These are phyloP conservation scores for Noctua comes DNA, from an alignment of 2,888 invertebrate genomes.

Conservation along the genomic window DNA sequence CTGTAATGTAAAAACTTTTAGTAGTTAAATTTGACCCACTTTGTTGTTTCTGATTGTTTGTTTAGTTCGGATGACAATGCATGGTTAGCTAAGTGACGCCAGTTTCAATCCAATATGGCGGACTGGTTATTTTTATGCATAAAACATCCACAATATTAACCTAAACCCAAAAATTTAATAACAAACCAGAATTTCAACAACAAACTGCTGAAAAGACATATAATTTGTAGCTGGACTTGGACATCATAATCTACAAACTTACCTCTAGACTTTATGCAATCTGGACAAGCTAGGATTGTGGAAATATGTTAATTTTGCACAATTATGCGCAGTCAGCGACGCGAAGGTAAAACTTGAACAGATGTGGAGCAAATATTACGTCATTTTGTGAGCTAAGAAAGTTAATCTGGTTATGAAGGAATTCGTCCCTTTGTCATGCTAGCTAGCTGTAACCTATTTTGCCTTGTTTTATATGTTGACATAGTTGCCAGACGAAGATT, in stretches of 20 bases:
- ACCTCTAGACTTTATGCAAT: slow-evolving; percentile 61
- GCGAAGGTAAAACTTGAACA: slow-evolving; percentile 34
- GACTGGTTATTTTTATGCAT: no score
- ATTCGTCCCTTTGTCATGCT: slow-evolving; percentile 11
- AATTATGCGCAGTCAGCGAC: slow-evolving; percentile 70
- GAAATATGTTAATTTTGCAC: slow-evolving; percentile 71
- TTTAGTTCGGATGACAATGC: no score
- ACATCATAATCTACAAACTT: slow-evolving; percentile 54
- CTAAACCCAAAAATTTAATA: background rate
- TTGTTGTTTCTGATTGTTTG: no score
- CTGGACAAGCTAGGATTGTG: slow-evolving; percentile 52
- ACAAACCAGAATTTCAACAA: slow-evolving; percentile 29
- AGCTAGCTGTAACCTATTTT: slow-evolving; percentile 11
- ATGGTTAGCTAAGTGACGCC: no score
- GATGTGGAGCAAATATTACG: slow-evolving; percentile 47
- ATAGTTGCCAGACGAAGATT: background rate
- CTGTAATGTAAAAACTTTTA: no score
- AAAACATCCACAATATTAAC: background rate
- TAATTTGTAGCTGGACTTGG: slow-evolving; percentile 36
- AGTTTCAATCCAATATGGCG: no score
- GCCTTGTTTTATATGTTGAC: background rate
- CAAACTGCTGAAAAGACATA: slow-evolving; percentile 20
- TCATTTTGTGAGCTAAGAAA: slow-evolving; percentile 19
- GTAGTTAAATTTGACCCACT: no score
- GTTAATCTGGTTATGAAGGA: slow-evolving; percentile 10